phyloP scores from a whole-genome alignment of 2,888 invertebrate genomes.

The Hypomecis atomaria region DNA sequence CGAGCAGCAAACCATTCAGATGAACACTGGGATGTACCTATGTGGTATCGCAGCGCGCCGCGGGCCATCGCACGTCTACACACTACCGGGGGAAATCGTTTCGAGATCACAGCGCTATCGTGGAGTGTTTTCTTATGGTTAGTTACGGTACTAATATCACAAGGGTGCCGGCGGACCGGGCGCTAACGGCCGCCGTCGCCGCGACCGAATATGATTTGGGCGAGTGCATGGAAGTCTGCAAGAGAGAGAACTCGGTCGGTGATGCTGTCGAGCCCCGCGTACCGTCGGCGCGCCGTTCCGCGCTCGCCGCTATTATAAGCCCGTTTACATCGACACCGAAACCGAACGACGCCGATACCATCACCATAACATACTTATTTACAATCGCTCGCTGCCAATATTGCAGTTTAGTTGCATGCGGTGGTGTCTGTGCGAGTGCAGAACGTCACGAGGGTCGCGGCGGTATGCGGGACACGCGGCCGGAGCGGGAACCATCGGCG shows the following conservation, averaged over 20 bases:
- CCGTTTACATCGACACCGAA: constrained; percentile 22
- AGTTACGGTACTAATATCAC: constrained; percentile 70
- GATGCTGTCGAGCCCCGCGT: constrained; percentile 42
- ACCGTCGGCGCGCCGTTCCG: constrained; percentile 3
- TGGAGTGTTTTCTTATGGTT: constrained; percentile 73
- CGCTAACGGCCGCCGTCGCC: constrained; percentile 85
- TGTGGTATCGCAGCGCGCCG: constrained; percentile 59
- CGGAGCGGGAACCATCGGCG: constrained; percentile 2
- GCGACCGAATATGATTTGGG: constrained; percentile 88
- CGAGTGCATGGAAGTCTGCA: constrained; percentile 92
- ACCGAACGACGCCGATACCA: constrained; percentile 16
- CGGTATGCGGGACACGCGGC: constrained; percentile 19
- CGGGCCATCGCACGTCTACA: constrained; percentile 63
- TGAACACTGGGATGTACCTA: constrained; percentile 79
- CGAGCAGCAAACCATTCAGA: constrained; percentile 84
- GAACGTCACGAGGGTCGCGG: constrained; percentile 7
- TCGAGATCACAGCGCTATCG: constrained; percentile 77
- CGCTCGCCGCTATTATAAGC: constrained; percentile 19
- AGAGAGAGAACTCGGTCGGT: constrained; percentile 80
- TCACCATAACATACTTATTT: constrained; percentile 15
- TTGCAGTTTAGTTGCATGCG: constrained; percentile 4
- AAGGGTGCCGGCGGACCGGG: constrained; percentile 65
- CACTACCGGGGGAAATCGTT: constrained; percentile 72
- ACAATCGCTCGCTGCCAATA: constrained; percentile 3
- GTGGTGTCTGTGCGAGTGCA: constrained; percentile 6